Evolutionary conservation across 2,888 invertebrate species (phyloP), one percentile per base, ranked within the genome.

Genomic region (Agriopis marginaria): DNA sequence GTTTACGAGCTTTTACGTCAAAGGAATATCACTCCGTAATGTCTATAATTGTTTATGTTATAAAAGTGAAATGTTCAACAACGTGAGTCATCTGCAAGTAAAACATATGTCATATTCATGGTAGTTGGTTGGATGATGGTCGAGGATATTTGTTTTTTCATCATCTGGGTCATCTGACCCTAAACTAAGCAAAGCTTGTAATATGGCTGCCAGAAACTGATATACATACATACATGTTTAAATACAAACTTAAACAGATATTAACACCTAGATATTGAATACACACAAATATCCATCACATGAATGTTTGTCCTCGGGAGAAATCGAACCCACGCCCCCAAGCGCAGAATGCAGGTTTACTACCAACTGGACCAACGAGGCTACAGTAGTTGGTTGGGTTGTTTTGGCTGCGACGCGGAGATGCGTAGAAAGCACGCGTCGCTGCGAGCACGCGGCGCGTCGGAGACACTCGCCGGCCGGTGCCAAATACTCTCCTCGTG

Each of bases 401-500:
- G 63, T 72, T 73, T 64, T 70, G 61, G 44, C 40, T 63, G 47
- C 32, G 66, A 60, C 56, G 68, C 53, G 61, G 56, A 49, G 62
- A 39, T 67, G 68, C 67, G 72, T 69, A 71, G 66, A 71, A 63
- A 70, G 64, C 66, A 60, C 64, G 55, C 45, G 58, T 49, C 40
- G 17, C 42, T 66, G 56, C 0, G 54, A 55, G 53, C 58, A 69
- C 69, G 65, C 68, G 63, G 63, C 54, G 55, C 68, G 71, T 56
- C 79, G 78, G 84, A 85, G 86, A 89, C 81, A 88, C 83, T 61
- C 45, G n/a, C 12, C 85, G 85, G 82, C 82, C 80, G 78, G 79
- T 88, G 89, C 89, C 89, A 93, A 90, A 86, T 89, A 85, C 86
- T 85, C 85, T 86, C 86, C 79, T 80, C 82, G 85, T 73, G 86